Conservation (phyloP, 2,113 vertebrate genomes). For the Oxygymnocypris stewartii region DNA sequence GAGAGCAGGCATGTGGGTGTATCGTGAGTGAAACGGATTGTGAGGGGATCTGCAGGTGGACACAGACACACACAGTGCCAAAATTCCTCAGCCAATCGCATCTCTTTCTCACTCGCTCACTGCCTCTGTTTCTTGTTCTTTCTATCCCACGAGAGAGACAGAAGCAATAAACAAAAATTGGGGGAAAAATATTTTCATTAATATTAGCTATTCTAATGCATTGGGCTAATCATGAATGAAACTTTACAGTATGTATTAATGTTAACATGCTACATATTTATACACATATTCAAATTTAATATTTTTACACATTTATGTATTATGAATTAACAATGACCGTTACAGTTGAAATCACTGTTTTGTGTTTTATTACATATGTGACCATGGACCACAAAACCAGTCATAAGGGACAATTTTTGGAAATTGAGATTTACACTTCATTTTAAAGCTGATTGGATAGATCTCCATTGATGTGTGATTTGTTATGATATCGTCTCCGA, state of each 20-base stretch:
- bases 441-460: too few species aligned
- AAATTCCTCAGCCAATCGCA: constrained; percentile 8
- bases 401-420: too few species aligned
- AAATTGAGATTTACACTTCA: too few species aligned
- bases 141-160: background rate
- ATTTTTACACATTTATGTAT: background rate
- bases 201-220: background rate
- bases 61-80: constrained; percentile 48
- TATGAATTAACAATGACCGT: background rate
- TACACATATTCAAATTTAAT: background rate
- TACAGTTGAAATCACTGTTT: background rate
- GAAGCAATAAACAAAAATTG: background rate
- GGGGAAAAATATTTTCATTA: background rate
- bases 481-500: too few species aligned
- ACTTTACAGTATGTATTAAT: background rate
- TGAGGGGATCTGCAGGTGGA: constrained; percentile 64
- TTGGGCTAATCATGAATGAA: background rate
- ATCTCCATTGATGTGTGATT: too few species aligned
- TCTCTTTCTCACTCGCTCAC: constrained; percentile 22
- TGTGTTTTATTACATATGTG: background rate
- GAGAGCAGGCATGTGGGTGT: constrained; percentile 72
- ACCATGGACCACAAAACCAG: too few species aligned
- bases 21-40: constrained; percentile 65
- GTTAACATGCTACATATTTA: background rate
- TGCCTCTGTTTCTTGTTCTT: background rate